Conservation (phyloP, 2,797 vertebrate species). For the Cirrhinus molitorella region DNA sequence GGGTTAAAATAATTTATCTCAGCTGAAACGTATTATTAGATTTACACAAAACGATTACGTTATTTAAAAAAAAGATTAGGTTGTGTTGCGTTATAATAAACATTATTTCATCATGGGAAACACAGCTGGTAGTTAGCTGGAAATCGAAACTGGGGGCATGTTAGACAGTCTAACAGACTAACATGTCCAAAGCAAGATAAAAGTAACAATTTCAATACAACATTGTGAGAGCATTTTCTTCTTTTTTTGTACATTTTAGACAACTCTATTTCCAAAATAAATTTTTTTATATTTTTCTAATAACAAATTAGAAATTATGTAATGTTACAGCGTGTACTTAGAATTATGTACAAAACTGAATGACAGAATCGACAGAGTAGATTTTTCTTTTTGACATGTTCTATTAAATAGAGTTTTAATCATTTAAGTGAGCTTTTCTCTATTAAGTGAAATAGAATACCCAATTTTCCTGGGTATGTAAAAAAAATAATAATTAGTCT, state of each 20-base stretch:
- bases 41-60: background rate
- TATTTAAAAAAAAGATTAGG: no score
- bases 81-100: no score
- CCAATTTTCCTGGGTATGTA: no score
- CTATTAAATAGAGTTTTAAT: no score
- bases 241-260: background rate
- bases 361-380: background rate
- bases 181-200: background rate
- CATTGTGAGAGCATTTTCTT: background rate
- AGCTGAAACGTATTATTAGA: background rate
- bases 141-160: constrained; percentile 8
- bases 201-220: background rate
- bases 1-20: background rate
- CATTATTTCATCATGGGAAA: background rate
- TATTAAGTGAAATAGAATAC: no score
- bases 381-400: no score
- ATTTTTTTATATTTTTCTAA: no score
- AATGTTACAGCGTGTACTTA: no score
- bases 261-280: background rate
- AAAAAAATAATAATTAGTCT: no score
- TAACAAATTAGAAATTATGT: background rate
- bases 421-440: no score
- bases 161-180: background rate
- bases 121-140: background rate
- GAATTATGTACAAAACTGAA: background rate